Evolutionary conservation across 2,797 vertebrate species (phyloP), one percentile per base, ranked within the genome.

Genomic region (Cichlasoma orientale): DNA sequence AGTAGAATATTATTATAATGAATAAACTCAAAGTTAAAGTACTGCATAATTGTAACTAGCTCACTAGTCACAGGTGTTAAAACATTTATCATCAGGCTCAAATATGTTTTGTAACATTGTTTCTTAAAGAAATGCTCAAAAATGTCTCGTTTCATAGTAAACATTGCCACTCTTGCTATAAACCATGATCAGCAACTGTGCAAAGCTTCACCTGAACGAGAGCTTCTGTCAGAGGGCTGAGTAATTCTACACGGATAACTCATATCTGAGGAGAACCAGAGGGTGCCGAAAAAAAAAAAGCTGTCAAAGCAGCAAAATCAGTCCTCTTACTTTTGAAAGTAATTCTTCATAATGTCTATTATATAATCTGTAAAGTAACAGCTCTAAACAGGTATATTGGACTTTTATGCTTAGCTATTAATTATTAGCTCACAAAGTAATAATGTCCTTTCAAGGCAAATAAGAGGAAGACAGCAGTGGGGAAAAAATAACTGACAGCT

Each of bases 241-340:
- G 61, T 66, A 66, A 66, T 27, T 12, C 16, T 66, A 47, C 61
- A 23, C 19, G 41, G 38, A 19, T 66, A 41, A 66, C 23, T 47
- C 23, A 47, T 47, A 12, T 23, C 7, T 27, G 41, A 27, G 38
- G 38, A 19, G 41, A 66, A 66, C 27, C 27, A 2, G 27, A 27
- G 38, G 61, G 61, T 47, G 9, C 23, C 6, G 27, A 47, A 0
- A 4, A 27, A 23, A n/a, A 44, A 44, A 63, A 1, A 2, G 25
- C 3, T 41, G 9, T 3, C 0, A 27, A 47, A 27, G 16, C 0
- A 27, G 61, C 0, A 12, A 66, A 4, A 7, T 1, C 23, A 19
- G 14, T 12, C 16, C 9, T 27, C 41, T 23, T 66, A 47, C 38
- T 47, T 44, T 14, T 19, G 44, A 47, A 47, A 66, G 14, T 27